A percentile compares a stretch with the other conserved stretches of the same genome.
These are phyloP conservation scores for Lissonota sp. DNA, from an alignment of 2,888 invertebrate species.

Conservation along the genomic window DNA sequence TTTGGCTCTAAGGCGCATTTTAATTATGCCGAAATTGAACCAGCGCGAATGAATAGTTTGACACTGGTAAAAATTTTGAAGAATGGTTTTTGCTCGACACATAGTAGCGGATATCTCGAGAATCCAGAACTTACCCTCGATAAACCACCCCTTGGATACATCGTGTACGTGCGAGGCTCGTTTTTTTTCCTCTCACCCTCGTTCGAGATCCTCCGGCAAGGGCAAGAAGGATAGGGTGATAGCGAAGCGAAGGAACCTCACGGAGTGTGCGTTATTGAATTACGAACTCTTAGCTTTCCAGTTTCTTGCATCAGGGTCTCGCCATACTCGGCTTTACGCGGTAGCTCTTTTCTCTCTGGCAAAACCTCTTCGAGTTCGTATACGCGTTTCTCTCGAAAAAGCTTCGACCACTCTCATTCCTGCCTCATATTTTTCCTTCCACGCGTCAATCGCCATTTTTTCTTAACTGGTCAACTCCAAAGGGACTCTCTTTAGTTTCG, in stretches of 20 bases:
- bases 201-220: neutral
- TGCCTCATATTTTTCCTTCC: neutral
- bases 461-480: too few species aligned
- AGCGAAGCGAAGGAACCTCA: conserved; percentile 64
- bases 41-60: neutral
- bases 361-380: conserved; percentile 8
- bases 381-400: neutral
- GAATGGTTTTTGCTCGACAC: neutral
- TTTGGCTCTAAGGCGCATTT: neutral
- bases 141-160: conserved; percentile 1
- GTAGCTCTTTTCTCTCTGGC: neutral
- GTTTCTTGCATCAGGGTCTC: conserved; percentile 71
- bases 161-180: neutral
- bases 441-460: neutral
- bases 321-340: neutral
- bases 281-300: conserved; percentile 83
- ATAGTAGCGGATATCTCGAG: neutral
- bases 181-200: conserved; percentile 1
- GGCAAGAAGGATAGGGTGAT: conserved; percentile 13
- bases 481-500: too few species aligned
- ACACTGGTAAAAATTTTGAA: neutral
- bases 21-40: too few species aligned
- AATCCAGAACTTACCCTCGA: neutral
- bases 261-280: conserved; percentile 81
- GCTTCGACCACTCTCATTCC: neutral